A percentile compares a stretch with the other conserved stretches of the same genome.
phyloP scores from a whole-genome alignment of 2,888 invertebrate genomes.

The Agrilus biguttatus region DNA sequence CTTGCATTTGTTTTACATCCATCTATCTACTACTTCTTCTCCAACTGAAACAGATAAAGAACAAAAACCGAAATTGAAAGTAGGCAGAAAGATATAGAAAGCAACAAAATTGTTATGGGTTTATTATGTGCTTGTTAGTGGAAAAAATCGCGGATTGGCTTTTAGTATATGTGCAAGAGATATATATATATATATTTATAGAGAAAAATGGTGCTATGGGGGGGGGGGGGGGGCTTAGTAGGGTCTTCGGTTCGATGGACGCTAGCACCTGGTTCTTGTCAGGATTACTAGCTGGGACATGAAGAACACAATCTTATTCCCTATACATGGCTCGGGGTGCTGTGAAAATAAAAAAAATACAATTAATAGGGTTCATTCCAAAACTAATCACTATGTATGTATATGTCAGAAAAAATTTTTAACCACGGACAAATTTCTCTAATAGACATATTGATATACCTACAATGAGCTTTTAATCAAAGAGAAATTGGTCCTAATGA shows the following conservation, averaged over 20 bases:
- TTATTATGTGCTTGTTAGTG: too few species aligned
- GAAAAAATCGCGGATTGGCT: too few species aligned
- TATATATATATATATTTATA: too few species aligned
- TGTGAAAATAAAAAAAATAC: constrained; percentile 14
- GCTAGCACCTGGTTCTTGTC: constrained; percentile 8
- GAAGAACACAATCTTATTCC: constrained; percentile 12
- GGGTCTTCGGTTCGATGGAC: constrained; percentile 6
- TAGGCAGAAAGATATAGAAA: background rate
- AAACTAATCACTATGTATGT: constrained; percentile 6
- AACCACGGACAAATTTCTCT: constrained; percentile 14
- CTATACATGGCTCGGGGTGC: constrained; percentile 19
- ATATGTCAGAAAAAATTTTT: constrained; percentile 5
- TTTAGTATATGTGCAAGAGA: too few species aligned
- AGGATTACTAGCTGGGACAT: constrained; percentile 11
- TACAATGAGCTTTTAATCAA: too few species aligned
- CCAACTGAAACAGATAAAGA: constrained; percentile 44
- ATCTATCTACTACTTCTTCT: constrained; percentile 57
- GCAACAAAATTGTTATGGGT: too few species aligned
- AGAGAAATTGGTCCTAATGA: background rate
- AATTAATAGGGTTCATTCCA: background rate
- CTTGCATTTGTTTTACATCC: constrained; percentile 31
- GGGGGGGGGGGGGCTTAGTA: constrained; percentile 4
- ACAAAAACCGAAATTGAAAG: constrained; percentile 6
- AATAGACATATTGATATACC: constrained; percentile 1
- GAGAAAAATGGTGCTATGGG: constrained; percentile 1